phyloP scores from a whole-genome alignment of 2,797 vertebrate genomes.

The Peromyscus attwateri region DNA sequence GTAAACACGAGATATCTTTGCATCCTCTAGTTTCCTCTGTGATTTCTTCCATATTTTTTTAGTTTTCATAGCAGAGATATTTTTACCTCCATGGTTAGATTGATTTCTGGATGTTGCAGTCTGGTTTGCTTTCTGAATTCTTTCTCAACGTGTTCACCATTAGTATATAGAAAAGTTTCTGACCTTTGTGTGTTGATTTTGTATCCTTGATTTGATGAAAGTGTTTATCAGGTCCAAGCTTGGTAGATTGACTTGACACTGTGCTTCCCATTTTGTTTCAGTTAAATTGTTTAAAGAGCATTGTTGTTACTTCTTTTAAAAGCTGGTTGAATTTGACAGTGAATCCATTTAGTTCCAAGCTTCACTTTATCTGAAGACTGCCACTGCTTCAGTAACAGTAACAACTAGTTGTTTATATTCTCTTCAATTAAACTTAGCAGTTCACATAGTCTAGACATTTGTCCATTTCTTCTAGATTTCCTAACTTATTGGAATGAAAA shows the following conservation, averaged over 20 bases:
- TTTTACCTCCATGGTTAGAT: not conserved
- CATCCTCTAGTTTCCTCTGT: not conserved
- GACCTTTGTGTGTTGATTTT: not conserved
- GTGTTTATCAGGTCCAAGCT: not conserved
- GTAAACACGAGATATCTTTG: not conserved
- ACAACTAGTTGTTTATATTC: not conserved
- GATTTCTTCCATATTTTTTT: not conserved
- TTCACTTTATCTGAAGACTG: not conserved
- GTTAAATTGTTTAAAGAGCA: not conserved
- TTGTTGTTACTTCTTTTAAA: not conserved
- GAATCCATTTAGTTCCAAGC: not conserved
- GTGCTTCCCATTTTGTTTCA: not conserved
- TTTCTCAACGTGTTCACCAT: not conserved
- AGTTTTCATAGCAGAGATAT: not conserved
- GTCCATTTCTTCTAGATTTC: not conserved
- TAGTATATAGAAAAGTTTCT: not conserved
- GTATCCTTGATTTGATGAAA: too few species aligned
- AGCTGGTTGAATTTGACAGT: not conserved
- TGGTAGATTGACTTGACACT: not conserved
- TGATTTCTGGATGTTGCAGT: not conserved
- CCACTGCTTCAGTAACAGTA: too few species aligned
- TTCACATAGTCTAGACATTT: not conserved
- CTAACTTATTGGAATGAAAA: not conserved
- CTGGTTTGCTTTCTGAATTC: not conserved
- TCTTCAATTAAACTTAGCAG: not conserved